Evolutionary conservation across 2,797 vertebrate genomes (phyloP).

Genomic region (Acanthurus tractus): DNA sequence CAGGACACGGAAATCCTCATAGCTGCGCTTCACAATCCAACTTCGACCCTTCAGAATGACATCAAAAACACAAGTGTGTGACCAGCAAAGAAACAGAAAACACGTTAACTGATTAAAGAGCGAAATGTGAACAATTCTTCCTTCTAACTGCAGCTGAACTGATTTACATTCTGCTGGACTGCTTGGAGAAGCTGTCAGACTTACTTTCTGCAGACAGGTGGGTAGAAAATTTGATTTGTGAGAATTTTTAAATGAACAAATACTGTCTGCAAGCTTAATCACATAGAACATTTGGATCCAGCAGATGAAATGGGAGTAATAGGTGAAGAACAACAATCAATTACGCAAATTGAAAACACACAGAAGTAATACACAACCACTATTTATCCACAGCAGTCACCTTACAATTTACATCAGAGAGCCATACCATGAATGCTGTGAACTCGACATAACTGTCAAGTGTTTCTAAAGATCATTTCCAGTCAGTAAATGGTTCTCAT

Average conservation of each 20-base stretch:
- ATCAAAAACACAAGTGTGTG: neutral
- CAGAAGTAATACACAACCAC: neutral
- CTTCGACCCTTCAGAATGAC: slow-evolving; percentile 90
- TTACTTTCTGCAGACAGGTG: neutral
- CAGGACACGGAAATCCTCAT: slow-evolving; percentile 98
- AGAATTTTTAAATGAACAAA: neutral
- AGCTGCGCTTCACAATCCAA: slow-evolving; percentile 98
- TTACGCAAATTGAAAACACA: neutral
- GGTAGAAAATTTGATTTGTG: too few relatives aligned
- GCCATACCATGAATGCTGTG: neutral
- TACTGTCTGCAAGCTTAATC: neutral
- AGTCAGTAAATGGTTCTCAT: neutral
- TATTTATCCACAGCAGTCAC: too few relatives aligned
- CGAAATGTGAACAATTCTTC: neutral
- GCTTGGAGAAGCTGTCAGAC: neutral
- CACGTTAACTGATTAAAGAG: neutral
- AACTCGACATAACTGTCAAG: neutral
- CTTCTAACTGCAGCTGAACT: neutral
- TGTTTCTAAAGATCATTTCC: neutral
- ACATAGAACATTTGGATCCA: neutral
- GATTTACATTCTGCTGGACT: too few relatives aligned
- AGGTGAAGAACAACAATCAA: neutral
- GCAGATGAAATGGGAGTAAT: neutral
- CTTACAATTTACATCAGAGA: neutral
- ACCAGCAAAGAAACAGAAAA: neutral